Evolutionary conservation across 2,888 invertebrate species (phyloP), one percentile per base, ranked within the genome.

Genomic region (Eupithecia subfuscata): DNA sequence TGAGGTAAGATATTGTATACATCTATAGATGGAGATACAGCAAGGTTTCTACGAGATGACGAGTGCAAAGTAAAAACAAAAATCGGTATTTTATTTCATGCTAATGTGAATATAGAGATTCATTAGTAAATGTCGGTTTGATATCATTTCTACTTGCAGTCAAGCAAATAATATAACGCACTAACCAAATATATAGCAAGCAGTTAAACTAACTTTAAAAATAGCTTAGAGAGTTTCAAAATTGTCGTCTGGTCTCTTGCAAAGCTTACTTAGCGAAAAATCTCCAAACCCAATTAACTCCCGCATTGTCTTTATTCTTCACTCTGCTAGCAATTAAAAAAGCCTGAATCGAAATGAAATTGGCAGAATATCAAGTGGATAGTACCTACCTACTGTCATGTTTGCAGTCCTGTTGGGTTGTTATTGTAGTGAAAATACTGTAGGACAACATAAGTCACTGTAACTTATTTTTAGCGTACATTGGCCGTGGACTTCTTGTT

Each of bases 381-480:
- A n/a, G n/a, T n/a, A n/a, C n/a, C n/a, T n/a, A 52, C 52, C 56
- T 22, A 22, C 11, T 52, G n/a, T 52, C 52, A 56, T 56, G 25
- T 25, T 12, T 60, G 8, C n/a, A 60, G 22, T 25, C 5, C 25
- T 25, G 25, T 60, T 60, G 12, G 14, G 25, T 25, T 60, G 22
- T 14, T 60, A 14, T 60, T 14, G 25, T 25, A 11, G 14, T 60
- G 14, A 60, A 60, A 56, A 52, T 52, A 60, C 25, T 14, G 12
- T 25, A 14, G 43, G 3, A 63, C 14, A 30, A 63, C 18, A 4
- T 63, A 16, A 75, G 74, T 78, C 77, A 79, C 74, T 68, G 60
- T 70, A 70, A 34, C 64, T 72, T 74, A 70, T 76, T 78, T 77
- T 78, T 78, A 76, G 75, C 73, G 67, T 78, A 75, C 56, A 25